phyloP scores from a whole-genome alignment of 2,888 invertebrate species.

The Sthenelais limicola region DNA sequence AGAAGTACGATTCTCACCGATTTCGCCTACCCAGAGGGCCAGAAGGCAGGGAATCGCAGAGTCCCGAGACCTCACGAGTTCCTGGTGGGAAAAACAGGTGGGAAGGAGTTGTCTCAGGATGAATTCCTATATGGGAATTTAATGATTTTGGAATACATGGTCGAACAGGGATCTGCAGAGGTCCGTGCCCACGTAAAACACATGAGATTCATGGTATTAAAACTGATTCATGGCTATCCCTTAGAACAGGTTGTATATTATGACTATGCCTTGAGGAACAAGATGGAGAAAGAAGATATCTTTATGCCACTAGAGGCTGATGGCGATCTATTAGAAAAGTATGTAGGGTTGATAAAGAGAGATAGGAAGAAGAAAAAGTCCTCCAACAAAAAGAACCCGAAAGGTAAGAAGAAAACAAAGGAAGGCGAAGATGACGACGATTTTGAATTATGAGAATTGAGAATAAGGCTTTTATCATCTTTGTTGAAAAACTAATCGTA shows the following conservation, averaged over 20 bases:
- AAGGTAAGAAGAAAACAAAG: conserved; percentile 1
- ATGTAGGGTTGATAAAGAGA: not conserved
- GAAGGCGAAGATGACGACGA: not conserved
- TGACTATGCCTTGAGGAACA: conserved; percentile 19
- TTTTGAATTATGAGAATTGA: too few species aligned
- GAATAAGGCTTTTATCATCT: too few species aligned
- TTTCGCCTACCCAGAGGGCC: conserved; percentile 4
- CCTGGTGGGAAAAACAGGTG: conserved; percentile 18
- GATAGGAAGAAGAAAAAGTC: not conserved
- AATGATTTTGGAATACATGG: conserved; percentile 26
- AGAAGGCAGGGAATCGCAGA: not conserved
- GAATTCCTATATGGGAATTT: conserved; percentile 25
- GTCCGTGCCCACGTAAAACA: conserved; percentile 32
- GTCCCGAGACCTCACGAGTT: conserved; percentile 29
- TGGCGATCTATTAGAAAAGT: conserved; percentile 16
- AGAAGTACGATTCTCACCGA: not conserved
- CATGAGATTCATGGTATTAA: conserved; percentile 18
- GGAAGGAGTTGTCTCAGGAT: conserved; percentile 4
- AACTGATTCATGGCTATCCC: conserved; percentile 30
- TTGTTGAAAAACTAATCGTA: too few species aligned
- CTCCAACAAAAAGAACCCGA: too few species aligned
- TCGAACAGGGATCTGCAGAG: conserved; percentile 18
- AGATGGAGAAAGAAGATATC: conserved; percentile 7
- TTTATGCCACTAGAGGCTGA: conserved; percentile 14
- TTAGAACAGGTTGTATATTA: conserved; percentile 27